phyloP scores from a whole-genome alignment of 2,888 invertebrate species.

The Rhaphigaster nebulosa region DNA sequence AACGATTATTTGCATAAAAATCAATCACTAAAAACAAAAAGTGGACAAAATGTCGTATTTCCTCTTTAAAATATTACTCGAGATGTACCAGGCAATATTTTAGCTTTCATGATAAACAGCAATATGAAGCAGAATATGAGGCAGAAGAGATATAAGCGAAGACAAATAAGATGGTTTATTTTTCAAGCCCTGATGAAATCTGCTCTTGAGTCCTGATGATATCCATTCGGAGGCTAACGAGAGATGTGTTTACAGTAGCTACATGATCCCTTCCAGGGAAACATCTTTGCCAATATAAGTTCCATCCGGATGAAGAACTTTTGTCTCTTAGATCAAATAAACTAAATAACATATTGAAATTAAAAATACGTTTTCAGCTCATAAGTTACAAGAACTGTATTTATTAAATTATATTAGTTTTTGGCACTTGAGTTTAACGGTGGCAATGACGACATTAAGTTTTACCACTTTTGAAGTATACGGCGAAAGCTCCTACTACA shows the following conservation, averaged over 20 bases:
- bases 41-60: no score
- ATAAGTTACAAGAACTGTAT: neutral
- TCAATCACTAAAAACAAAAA: neutral
- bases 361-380: neutral
- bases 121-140: neutral
- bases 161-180: constrained; percentile 28
- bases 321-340: neutral
- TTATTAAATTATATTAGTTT: no score
- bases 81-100: neutral
- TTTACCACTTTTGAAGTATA: no score
- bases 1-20: no score
- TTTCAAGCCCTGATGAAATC: neutral
- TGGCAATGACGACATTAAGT: no score
- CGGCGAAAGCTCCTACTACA: no score
- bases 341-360: neutral
- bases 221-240: neutral
- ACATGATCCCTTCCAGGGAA: constrained; percentile 11
- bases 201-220: constrained; percentile 14
- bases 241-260: constrained; percentile 25
- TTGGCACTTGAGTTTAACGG: no score
- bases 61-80: neutral
- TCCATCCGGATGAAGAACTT: neutral
- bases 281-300: neutral
- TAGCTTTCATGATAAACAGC: neutral
- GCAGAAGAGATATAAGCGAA: neutral